Evolutionary conservation across 2,113 vertebrate genomes (phyloP).

Genomic region (Falcunculus frontatus): DNA sequence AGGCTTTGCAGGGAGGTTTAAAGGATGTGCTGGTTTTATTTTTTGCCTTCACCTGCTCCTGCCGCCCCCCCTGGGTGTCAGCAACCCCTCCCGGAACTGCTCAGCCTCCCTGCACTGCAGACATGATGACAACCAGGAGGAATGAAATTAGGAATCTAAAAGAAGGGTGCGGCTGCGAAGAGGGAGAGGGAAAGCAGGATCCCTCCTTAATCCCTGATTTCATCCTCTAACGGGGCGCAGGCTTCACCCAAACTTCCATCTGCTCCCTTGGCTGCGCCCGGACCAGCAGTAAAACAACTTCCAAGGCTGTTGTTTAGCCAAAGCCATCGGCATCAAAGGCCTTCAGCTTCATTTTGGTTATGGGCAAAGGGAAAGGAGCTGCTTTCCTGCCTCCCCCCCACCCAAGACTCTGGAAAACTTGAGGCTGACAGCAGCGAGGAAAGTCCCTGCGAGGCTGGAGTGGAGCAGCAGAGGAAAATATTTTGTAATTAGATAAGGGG

Average conservation of each 20-base stretch:
- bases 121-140: background rate
- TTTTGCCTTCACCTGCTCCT: background rate
- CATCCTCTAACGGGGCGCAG: background rate
- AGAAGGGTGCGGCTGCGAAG: background rate
- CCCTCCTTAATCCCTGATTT: background rate
- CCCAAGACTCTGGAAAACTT: background rate
- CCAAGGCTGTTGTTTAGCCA: background rate
- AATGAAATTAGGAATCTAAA: background rate
- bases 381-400: background rate
- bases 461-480: background rate
- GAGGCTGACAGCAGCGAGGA: background rate
- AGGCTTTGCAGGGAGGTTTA: background rate
- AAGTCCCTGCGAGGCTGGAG: background rate
- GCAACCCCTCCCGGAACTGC: background rate
- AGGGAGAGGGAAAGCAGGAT: background rate
- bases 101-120: background rate
- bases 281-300: background rate
- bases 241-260: background rate
- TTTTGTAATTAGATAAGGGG: conserved; percentile 7
- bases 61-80: background rate
- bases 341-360: background rate
- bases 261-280: fast-evolving
- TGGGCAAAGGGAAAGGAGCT: background rate
- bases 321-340: background rate
- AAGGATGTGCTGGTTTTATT: background rate